Percentiles rank a stretch among this genome's conserved stretches.
These are phyloP conservation scores for Dasysyrphus albostriatus DNA, from an alignment of 2,888 invertebrate genomes.

Conservation along the genomic window DNA sequence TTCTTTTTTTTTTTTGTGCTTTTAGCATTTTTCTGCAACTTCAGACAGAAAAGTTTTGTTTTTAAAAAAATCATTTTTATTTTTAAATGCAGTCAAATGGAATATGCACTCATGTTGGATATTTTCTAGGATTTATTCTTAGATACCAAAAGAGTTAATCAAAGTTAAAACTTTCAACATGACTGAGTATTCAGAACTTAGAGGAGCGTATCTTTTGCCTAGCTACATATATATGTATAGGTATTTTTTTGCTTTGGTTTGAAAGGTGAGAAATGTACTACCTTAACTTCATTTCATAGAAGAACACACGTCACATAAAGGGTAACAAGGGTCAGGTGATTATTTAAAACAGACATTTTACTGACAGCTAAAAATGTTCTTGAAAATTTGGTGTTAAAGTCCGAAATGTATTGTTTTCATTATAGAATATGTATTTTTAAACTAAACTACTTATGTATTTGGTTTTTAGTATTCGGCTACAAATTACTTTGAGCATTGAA, in stretches of 20 bases:
- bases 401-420: too few species aligned
- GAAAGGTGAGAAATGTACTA: background rate
- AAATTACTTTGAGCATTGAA: too few species aligned
- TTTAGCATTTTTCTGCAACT: background rate
- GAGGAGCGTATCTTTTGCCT: background rate
- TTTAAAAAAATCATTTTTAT: background rate
- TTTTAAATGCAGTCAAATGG: slow-evolving; percentile 39
- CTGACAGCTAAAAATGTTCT: too few species aligned
- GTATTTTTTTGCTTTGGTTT: background rate
- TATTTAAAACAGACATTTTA: too few species aligned
- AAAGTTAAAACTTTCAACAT: slow-evolving; percentile 17
- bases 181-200: slow-evolving; percentile 4
- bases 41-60: slow-evolving; percentile 41
- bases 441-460: too few species aligned
- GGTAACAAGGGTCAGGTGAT: too few species aligned
- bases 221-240: background rate
- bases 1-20: background rate
- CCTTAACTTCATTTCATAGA: background rate
- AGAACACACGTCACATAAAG: too few species aligned
- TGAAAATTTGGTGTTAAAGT: too few species aligned
- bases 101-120: slow-evolving; percentile 29
- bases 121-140: slow-evolving; percentile 4
- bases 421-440: too few species aligned
- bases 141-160: slow-evolving; percentile 12
- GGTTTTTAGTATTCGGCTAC: too few species aligned